Conservation (phyloP, 2,113 vertebrate species). For the Campylomormyrus tamandua region DNA sequence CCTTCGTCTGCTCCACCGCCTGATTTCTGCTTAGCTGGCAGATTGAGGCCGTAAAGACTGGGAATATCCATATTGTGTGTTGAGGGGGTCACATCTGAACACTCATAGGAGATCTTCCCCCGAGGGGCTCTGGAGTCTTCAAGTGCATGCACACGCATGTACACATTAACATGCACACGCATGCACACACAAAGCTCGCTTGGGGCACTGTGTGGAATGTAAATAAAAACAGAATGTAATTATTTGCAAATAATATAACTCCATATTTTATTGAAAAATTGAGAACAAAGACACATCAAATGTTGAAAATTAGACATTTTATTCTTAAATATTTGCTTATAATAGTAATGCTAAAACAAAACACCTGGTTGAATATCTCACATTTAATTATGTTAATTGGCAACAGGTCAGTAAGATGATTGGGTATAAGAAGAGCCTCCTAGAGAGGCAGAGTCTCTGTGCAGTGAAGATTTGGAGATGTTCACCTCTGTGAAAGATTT, state of each 20-base stretch:
- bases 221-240: background rate
- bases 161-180: too few species aligned
- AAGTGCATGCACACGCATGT: background rate
- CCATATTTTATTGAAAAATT: background rate
- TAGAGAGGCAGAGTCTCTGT: background rate
- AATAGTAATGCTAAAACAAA: background rate
- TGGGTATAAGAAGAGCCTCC: background rate
- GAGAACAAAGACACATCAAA: background rate
- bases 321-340: too few species aligned
- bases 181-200: too few species aligned
- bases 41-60: background rate
- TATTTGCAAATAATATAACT: background rate
- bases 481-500: background rate
- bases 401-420: background rate
- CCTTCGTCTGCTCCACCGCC: constrained; percentile 2
- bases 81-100: background rate
- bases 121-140: background rate
- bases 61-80: background rate
- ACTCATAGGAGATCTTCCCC: background rate
- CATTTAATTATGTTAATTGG: background rate
- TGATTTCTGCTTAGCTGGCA: constrained; percentile 15
- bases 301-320: background rate
- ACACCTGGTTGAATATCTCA: background rate
- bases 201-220: background rate
- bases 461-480: background rate